phyloP scores from a whole-genome alignment of 23 tunicate genomes.

The Aplidium turbinatum region DNA sequence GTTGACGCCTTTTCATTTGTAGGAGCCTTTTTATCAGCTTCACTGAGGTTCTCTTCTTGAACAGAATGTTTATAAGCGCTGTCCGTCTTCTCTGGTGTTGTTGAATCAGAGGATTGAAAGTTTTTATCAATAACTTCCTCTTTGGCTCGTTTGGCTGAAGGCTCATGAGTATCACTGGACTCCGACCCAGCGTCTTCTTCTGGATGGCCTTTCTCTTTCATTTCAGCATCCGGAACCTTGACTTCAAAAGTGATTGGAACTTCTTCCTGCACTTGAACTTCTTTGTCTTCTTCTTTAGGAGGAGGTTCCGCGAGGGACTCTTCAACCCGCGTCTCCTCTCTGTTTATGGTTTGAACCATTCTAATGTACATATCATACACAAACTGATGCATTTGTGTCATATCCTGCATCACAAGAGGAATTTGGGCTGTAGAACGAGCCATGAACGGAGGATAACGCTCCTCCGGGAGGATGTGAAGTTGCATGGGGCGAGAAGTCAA shows the following conservation, averaged over 20 bases:
- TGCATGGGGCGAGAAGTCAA: slow-evolving; percentile 69
- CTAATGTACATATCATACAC: slow-evolving; percentile 90
- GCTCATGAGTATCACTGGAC: neutral
- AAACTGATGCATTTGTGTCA: slow-evolving; percentile 90
- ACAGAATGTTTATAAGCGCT: no score
- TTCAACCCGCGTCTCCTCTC: slow-evolving; percentile 10
- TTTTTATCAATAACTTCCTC: no score
- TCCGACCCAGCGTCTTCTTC: neutral
- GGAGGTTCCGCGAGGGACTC: slow-evolving; percentile 24
- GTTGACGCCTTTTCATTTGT: no score
- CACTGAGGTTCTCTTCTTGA: no score
- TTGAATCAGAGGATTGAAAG: no score
- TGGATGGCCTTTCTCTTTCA: neutral
- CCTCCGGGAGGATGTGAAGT: slow-evolving; percentile 68
- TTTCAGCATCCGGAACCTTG: slow-evolving; percentile 24
- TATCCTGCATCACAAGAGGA: slow-evolving; percentile 50
- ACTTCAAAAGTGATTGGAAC: slow-evolving; percentile 73
- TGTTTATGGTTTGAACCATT: slow-evolving; percentile 48
- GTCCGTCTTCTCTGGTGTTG: no score
- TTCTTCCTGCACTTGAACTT: slow-evolving; percentile 24
- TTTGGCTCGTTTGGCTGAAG: neutral
- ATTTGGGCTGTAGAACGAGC: slow-evolving; percentile 24
- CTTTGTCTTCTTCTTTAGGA: slow-evolving; percentile 2
- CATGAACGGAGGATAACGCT: slow-evolving; percentile 50
- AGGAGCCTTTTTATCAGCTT: no score